Evolutionary conservation across 2,888 invertebrate genomes (phyloP).

Genomic region (Spodoptera exigua): DNA sequence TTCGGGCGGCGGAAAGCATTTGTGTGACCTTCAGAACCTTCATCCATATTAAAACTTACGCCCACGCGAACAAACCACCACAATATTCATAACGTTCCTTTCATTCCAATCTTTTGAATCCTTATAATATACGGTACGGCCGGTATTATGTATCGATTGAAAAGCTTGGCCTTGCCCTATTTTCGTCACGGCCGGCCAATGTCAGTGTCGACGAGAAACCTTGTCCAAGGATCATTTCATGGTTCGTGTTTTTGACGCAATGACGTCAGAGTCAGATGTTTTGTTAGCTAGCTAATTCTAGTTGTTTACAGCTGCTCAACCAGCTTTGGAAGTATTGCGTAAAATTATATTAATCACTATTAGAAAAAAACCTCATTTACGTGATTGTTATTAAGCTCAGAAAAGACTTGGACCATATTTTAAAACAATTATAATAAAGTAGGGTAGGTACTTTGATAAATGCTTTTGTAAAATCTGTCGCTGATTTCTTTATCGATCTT

Average conservation of each 20-base stretch:
- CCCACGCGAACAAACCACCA: constrained; percentile 9
- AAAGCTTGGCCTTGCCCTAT: constrained; percentile 71
- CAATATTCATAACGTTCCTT: constrained; percentile 33
- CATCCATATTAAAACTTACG: constrained; percentile 8
- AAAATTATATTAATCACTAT: neutral
- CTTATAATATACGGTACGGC: constrained; percentile 1
- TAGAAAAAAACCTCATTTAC: too few relatives aligned
- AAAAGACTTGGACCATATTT: too few relatives aligned
- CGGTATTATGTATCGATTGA: constrained; percentile 58
- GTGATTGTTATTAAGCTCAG: too few relatives aligned
- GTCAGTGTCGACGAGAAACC: constrained; percentile 69
- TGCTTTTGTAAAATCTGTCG: too few relatives aligned
- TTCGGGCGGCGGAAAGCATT: constrained; percentile 13
- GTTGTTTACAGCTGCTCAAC: constrained; percentile 27
- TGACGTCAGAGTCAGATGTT: constrained; percentile 54
- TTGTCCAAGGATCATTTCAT: constrained; percentile 54
- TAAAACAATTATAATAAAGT: too few relatives aligned
- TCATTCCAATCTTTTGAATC: constrained; percentile 21
- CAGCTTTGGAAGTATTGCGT: constrained; percentile 26
- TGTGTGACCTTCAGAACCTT: constrained; percentile 24
- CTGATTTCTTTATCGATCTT: too few relatives aligned
- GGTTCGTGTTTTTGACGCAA: constrained; percentile 47
- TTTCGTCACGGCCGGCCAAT: constrained; percentile 72
- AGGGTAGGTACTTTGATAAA: too few relatives aligned
- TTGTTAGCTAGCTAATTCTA: constrained; percentile 49